Conservation (phyloP, 2,113 vertebrate species). For the Python bivittatus region DNA sequence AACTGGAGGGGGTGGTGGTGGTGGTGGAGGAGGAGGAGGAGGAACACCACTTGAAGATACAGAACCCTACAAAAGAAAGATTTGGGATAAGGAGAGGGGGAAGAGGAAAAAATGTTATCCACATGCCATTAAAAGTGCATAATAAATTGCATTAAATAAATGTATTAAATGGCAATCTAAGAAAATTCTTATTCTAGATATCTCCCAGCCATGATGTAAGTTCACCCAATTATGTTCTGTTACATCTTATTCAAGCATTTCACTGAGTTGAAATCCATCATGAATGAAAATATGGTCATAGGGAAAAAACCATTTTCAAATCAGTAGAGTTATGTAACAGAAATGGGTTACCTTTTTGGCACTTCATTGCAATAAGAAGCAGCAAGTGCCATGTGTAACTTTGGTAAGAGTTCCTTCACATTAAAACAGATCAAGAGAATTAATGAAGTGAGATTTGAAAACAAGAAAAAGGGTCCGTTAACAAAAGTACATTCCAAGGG, state of each 20-base stretch:
- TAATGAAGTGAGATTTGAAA: constrained; percentile 30
- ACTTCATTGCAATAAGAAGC: constrained; percentile 1
- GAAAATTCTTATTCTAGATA: neutral
- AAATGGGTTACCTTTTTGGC: constrained; percentile 14
- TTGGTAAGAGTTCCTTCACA: neutral
- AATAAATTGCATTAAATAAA: too few species aligned
- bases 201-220: neutral
- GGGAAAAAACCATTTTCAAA: neutral
- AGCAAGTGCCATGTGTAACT: neutral
- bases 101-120: neutral
- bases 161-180: neutral
- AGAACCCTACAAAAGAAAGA: constrained; percentile 70
- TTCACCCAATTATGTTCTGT: neutral
- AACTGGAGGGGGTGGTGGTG: constrained; percentile 65
- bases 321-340: constrained; percentile 13
- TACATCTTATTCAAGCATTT: neutral
- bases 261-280: constrained; percentile 1
- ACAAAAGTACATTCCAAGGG: constrained; percentile 18
- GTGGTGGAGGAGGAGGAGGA: constrained; percentile 47
- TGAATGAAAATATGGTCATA: neutral
- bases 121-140: neutral
- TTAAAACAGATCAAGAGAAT: constrained; percentile 4
- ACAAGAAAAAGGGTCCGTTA: constrained; percentile 17
- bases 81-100: neutral
- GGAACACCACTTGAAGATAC: constrained; percentile 50